These are phyloP conservation scores for Amazona vittata DNA, from an alignment of 2,113 vertebrate species.

Conservation along the genomic window DNA sequence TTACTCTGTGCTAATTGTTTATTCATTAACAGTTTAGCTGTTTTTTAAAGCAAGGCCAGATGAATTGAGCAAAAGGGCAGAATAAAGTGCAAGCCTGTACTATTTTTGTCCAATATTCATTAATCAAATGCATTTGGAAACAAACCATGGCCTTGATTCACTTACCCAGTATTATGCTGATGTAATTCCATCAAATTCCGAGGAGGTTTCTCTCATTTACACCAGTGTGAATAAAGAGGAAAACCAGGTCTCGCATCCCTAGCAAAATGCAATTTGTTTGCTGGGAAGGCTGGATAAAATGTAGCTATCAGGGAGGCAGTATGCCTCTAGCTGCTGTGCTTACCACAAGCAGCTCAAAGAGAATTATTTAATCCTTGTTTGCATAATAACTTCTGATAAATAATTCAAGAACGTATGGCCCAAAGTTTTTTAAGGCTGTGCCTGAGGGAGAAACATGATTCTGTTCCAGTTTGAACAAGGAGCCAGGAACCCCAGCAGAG, in stretches of 20 bases:
- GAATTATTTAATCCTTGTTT: conserved; percentile 86
- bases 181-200: background rate
- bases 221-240: background rate
- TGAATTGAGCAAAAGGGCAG: background rate
- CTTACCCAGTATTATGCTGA: background rate
- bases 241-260: background rate
- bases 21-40: conserved; percentile 10
- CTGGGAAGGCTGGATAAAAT: conserved; percentile 8
- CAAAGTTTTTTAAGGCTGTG: conserved; percentile 63
- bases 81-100: background rate
- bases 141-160: background rate
- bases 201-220: background rate
- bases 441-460: conserved; percentile 62
- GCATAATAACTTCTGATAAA: conserved; percentile 77
- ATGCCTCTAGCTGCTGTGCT: conserved; percentile 59
- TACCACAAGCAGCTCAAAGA: conserved; percentile 76
- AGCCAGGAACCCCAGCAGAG: conserved; percentile 35
- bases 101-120: conserved; percentile 25
- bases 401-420: conserved; percentile 66
- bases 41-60: background rate
- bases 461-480: conserved; percentile 62
- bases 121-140: conserved; percentile 44
- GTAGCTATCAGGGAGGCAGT: conserved; percentile 37
- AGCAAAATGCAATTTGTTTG: conserved; percentile 39
- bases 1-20: background rate